phyloP scores from a whole-genome alignment of 2,797 vertebrate species.

The Melanogrammus aeglefinus region DNA sequence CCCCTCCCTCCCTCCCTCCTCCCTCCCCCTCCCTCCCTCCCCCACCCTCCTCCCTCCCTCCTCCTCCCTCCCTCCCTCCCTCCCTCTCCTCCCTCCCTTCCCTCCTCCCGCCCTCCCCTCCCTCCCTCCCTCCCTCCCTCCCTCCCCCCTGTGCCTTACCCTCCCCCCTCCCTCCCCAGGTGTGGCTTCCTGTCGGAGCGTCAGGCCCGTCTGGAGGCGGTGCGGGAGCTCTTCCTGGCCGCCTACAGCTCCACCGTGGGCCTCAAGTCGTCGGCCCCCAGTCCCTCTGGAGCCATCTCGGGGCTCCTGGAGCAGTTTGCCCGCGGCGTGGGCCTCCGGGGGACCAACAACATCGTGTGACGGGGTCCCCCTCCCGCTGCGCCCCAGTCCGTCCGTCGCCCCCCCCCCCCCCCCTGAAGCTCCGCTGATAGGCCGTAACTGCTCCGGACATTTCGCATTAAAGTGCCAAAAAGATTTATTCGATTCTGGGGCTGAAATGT shows the following conservation, averaged over 20 bases:
- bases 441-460: conserved; percentile 42
- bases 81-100: neutral
- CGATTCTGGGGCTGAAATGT: conserved; percentile 40
- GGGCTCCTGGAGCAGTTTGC: conserved; percentile 95
- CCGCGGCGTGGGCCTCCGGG: conserved; percentile 89
- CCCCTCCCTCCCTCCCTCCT: too few relatives aligned
- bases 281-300: conserved; percentile 88
- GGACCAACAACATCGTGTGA: conserved; percentile 85
- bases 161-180: conserved; percentile 59
- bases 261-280: conserved; percentile 80
- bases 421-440: conserved; percentile 14
- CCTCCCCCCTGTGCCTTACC: too few relatives aligned
- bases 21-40: too few relatives aligned
- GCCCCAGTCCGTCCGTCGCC: neutral
- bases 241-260: conserved; percentile 92
- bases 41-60: neutral
- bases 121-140: neutral
- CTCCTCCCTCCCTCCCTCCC: neutral
- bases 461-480: conserved; percentile 69
- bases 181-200: conserved; percentile 77
- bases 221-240: conserved; percentile 88
- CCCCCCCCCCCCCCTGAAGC: neutral
- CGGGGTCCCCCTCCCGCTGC: neutral
- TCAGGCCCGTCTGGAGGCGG: conserved; percentile 86
- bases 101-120: neutral